These are phyloP conservation scores for Microtus ochrogaster DNA, from an alignment of 2,113 vertebrate species.

Conservation along the genomic window DNA sequence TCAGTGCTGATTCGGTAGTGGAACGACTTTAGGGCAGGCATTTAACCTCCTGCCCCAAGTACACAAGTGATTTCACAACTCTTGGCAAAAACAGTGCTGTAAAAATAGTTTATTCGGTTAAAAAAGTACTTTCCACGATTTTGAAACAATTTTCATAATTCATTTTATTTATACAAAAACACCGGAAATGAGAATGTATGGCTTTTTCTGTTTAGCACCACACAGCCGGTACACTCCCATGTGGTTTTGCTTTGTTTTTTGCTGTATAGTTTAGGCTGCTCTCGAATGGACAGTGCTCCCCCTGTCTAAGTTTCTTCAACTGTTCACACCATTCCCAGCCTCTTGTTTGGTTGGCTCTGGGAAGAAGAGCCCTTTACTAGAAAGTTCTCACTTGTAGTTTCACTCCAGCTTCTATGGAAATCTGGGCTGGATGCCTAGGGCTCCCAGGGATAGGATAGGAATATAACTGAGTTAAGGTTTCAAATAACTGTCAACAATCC, in stretches of 20 bases:
- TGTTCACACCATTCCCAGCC: neutral
- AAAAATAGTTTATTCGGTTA: slow-evolving; percentile 79
- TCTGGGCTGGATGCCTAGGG: neutral
- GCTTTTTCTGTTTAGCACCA: slow-evolving; percentile 47
- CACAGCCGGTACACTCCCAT: neutral
- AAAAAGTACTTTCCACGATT: slow-evolving; percentile 63
- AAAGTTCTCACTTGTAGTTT: neutral
- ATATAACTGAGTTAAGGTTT: slow-evolving; percentile 41
- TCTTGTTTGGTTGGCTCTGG: slow-evolving; percentile 4
- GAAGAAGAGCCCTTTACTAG: neutral
- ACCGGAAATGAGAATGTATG: slow-evolving; percentile 1
- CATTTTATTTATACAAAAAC: slow-evolving; percentile 61
- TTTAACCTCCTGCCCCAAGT: slow-evolving; percentile 52
- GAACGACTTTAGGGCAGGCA: slow-evolving; percentile 49
- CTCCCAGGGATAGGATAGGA: neutral
- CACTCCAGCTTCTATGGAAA: neutral
- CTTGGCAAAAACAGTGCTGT: slow-evolving; percentile 71
- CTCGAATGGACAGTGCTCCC: neutral
- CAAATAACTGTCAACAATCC: slow-evolving; percentile 37
- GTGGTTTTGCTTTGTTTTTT: too few relatives aligned
- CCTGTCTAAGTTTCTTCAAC: neutral
- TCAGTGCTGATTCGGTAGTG: slow-evolving; percentile 42
- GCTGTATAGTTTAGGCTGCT: neutral
- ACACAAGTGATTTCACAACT: slow-evolving; percentile 77
- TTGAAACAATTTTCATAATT: slow-evolving; percentile 56